Conservation (phyloP, 2,113 vertebrate genomes). For the Protomyctophum bolini region DNA sequence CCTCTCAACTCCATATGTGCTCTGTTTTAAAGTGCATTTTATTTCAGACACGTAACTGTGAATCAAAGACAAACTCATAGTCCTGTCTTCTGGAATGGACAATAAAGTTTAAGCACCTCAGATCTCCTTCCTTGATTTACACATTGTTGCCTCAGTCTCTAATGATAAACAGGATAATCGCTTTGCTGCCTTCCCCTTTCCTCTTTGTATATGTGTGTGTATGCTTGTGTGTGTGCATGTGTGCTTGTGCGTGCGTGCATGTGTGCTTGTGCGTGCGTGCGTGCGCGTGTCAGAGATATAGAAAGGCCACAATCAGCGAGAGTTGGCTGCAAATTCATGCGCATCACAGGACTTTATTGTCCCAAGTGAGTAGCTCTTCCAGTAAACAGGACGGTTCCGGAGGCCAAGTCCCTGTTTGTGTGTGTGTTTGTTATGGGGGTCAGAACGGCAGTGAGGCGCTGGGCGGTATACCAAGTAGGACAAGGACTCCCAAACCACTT, state of each 20-base stretch:
- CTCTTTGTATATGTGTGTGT: constrained; percentile 1
- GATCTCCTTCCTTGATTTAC: constrained; percentile 14
- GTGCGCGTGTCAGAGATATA: constrained; percentile 33
- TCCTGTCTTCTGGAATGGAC: constrained; percentile 12
- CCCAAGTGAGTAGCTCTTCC: constrained; percentile 70
- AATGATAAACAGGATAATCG: constrained; percentile 15
- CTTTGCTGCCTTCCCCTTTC: constrained; percentile 16
- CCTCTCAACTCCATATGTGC: constrained; percentile 3
- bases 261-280: constrained; percentile 22
- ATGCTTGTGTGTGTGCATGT: not conserved
- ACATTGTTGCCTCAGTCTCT: not conserved
- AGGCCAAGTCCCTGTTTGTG: constrained; percentile 51
- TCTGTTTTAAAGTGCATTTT: constrained; percentile 39
- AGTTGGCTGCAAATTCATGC: constrained; percentile 48
- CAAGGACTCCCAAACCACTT: constrained; percentile 55
- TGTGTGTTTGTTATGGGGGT: constrained; percentile 65
- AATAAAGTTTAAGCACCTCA: constrained; percentile 20
- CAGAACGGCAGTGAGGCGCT: constrained; percentile 63
- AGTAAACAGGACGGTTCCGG: constrained; percentile 72
- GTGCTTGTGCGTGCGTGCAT: constrained; percentile 48
- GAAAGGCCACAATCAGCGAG: constrained; percentile 53
- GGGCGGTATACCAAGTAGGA: constrained; percentile 60
- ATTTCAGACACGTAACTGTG: constrained; percentile 3
- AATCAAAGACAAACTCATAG: constrained; percentile 27
- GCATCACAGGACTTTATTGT: constrained; percentile 76